phyloP scores from a whole-genome alignment of 1,140 invertebrate genomes.

The Euura saliciscinereae region DNA sequence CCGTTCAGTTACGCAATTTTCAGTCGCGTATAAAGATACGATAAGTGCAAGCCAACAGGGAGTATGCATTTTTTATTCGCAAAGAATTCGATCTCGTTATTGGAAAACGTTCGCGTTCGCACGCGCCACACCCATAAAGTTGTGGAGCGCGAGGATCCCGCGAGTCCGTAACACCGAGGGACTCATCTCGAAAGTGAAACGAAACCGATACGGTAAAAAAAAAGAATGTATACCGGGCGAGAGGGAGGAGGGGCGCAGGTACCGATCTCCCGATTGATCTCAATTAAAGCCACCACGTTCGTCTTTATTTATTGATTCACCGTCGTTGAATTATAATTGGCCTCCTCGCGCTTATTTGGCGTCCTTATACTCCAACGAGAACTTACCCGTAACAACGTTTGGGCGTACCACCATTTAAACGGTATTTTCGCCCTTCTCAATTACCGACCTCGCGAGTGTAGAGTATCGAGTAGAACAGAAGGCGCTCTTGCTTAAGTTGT shows the following conservation, averaged over 20 bases:
- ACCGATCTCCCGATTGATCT: slow-evolving; percentile 7
- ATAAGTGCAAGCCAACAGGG: no score
- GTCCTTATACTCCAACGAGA: neutral
- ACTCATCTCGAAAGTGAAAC: slow-evolving; percentile 60
- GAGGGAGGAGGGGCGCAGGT: slow-evolving; percentile 32
- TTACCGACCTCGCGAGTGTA: no score
- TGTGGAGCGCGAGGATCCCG: slow-evolving; percentile 8
- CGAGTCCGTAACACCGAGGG: slow-evolving; percentile 20
- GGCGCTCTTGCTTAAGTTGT: neutral
- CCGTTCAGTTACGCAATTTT: neutral
- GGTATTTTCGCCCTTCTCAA: no score
- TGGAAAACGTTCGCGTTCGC: neutral
- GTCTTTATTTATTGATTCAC: neutral
- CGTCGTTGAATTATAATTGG: neutral
- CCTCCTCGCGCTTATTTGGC: neutral
- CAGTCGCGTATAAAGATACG: neutral
- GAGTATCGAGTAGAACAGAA: neutral
- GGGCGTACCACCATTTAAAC: no score
- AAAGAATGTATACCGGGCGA: neutral
- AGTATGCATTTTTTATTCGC: neutral
- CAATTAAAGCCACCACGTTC: slow-evolving; percentile 5
- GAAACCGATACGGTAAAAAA: slow-evolving; percentile 35
- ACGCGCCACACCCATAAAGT: slow-evolving; percentile 16
- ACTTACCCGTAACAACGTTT: no score
- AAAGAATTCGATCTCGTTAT: neutral